Evolutionary conservation across 2,113 vertebrate species (phyloP), one percentile per base, ranked within the genome.

Genomic region (Pseudopipra pipra): DNA sequence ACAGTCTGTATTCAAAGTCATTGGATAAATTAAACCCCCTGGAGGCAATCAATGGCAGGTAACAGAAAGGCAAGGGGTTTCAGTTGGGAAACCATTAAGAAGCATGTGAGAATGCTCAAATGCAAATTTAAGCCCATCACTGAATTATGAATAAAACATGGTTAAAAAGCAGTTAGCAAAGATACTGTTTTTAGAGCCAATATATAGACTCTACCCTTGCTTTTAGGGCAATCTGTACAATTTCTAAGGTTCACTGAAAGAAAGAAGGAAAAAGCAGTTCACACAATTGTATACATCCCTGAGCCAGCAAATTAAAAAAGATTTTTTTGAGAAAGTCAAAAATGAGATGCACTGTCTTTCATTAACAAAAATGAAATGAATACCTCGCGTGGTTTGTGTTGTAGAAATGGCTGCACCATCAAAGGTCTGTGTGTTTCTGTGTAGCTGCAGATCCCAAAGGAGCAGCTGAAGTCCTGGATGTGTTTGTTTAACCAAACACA

Each of bases 341-440:
- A 30, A 18, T 89, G 62, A 82, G 75, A 83, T 51, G 10, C 10
- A 10, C 3, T 77, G 2, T 77, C 7, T 1, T 77, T 56, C 61
- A 23, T 17, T 52, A 35, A 52, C 4, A 35, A 21, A 9, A 24
- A n/a, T 12, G 9, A 25, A 79, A 44, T 22, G 0, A 61, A 15
- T 22, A 8, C n/a, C 7, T 27, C 1, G 1, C 0, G 0, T 31
- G 12, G 12, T 62, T 74, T 5, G 0, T 37, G 15, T 58, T 49
- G 43, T 35, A 55, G 73, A 39, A 89, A 62, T 16, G 19, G 52
- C 37, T 89, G 31, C 49, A 1, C 22, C 28, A 31, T 54, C 2
- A 0, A 14, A 47, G 35, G 1, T 68, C 54, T 87, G 8, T 23
- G 11, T 0, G 0, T 51, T 41, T 6, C 43, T 31, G 22, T 44